Evolutionary conservation across 2,113 vertebrate species (phyloP), one percentile per base, ranked within the genome.

Genomic region (Epinephelus lanceolatus): DNA sequence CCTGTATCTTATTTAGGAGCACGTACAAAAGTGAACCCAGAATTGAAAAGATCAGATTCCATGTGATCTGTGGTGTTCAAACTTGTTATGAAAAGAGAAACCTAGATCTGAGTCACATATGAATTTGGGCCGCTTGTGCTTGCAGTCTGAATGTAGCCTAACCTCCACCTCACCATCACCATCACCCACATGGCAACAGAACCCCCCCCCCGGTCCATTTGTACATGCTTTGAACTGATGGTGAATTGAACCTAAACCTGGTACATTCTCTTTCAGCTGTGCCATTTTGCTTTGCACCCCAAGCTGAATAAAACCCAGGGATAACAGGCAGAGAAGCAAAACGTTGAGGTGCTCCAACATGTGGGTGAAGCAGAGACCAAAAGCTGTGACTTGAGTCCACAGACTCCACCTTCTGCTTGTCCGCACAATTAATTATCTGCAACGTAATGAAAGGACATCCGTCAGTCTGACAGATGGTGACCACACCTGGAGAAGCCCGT

Each of bases 371-470:
- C 85, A 47, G 71, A 60, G 40, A 40, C 59, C 51, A 60, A 33
- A 30, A 84, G 82, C 63, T 49, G n/a, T 18, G 2, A 37, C 17
- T 47, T 8, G 62, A 84, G 81, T 42, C 30, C 1, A 5, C 15
- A 3, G n/a, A 68, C 62, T 78, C 71, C 56, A 15, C 23, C 51
- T 37, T 57, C 45, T 40, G 53, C 72, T 19, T 21, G 61, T 63
- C 75, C 19, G 7, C 42, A 62, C 62, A 17, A 52, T 13, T 23
- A 72, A 15, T 40, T 8, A 55, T 76, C 66, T 52, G 27, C 51
- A 15, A 42, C 5, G 56, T 79, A 79, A 88, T 80, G 88, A 83
- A 84, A 88, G 65, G 0, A 68, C 77, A 71, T 76, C 78, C 10
- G 12, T 68, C 83, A 56, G 33, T n/a, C 19, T 53, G 68, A 71